Percentiles rank a stretch among this genome's conserved stretches.
Conservation (phyloP, 2,797 vertebrate genomes). For the Cynodonichthys magdalenae region DNA sequence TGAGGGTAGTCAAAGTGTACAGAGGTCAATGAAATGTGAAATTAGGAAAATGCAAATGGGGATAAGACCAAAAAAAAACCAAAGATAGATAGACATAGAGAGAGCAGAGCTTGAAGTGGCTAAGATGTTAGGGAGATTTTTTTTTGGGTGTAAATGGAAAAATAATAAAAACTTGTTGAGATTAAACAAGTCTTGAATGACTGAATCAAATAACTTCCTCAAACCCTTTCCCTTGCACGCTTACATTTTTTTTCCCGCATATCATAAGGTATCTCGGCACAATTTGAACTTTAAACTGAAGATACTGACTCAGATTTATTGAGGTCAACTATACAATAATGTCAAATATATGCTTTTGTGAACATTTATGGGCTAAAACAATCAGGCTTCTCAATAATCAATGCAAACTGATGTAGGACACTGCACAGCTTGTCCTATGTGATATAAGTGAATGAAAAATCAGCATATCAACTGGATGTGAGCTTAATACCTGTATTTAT, state of each 20-base stretch:
- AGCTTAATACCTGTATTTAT: constrained; percentile 65
- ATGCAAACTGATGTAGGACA: constrained; percentile 4
- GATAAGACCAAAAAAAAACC: constrained; percentile 6
- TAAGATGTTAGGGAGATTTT: constrained; percentile 3
- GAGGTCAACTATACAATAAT: neutral
- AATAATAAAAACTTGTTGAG: constrained; percentile 16
- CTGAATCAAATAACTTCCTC: constrained; percentile 30
- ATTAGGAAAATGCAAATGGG: constrained; percentile 10
- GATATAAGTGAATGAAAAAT: constrained; percentile 34
- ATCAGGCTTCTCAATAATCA: constrained; percentile 20
- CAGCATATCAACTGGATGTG: constrained; percentile 56
- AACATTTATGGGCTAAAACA: constrained; percentile 16
- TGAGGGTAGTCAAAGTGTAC: neutral
- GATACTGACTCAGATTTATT: constrained; percentile 17
- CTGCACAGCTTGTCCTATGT: constrained; percentile 26
- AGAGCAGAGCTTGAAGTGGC: constrained; percentile 23
- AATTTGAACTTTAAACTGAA: constrained; percentile 19
- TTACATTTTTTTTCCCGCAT: constrained; percentile 14
- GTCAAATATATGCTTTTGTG: constrained; percentile 1
- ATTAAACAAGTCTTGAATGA: constrained; percentile 39
- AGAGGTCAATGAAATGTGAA: constrained; percentile 10
- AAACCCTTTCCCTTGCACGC: constrained; percentile 13
- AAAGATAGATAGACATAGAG: neutral
- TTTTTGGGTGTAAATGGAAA: neutral
- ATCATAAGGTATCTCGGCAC: constrained; percentile 12